Conservation (phyloP, 2,113 vertebrate genomes). For the Bos indicus region DNA sequence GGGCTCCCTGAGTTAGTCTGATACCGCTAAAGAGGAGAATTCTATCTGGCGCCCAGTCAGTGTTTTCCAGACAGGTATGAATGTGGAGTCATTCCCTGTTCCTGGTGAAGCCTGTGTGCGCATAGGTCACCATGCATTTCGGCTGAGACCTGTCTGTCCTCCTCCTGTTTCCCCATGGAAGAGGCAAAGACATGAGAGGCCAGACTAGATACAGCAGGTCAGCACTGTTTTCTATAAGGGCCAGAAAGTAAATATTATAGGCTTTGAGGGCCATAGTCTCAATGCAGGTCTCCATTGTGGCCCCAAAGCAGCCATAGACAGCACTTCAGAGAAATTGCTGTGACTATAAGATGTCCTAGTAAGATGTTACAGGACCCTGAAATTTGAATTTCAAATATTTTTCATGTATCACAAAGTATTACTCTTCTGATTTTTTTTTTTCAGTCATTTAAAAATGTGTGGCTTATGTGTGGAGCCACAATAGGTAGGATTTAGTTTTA, state of each 20-base stretch:
- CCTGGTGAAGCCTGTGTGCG: fast-evolving
- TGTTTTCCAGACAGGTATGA: neutral
- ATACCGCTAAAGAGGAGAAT: neutral
- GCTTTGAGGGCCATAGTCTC: neutral
- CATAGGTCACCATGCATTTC: neutral
- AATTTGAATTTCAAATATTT: neutral
- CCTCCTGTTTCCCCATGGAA: neutral
- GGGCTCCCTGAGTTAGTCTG: neutral
- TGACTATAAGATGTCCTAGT: neutral
- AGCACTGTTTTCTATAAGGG: neutral
- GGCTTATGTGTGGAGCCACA: neutral
- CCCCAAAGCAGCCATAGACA: neutral
- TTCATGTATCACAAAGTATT: neutral
- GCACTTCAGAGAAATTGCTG: fast-evolving
- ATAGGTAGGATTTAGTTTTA: neutral
- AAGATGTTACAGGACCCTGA: neutral
- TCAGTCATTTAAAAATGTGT: neutral
- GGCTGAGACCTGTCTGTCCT: neutral
- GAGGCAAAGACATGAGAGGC: neutral
- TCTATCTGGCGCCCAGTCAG: neutral
- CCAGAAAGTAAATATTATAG: too few species aligned
- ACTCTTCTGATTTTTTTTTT: neutral
- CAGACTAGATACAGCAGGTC: neutral
- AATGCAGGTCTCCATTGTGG: neutral
- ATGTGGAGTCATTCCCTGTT: neutral